Evolutionary conservation across 2,113 vertebrate species (phyloP).

Genomic region (Chlorocebus sabaeus): DNA sequence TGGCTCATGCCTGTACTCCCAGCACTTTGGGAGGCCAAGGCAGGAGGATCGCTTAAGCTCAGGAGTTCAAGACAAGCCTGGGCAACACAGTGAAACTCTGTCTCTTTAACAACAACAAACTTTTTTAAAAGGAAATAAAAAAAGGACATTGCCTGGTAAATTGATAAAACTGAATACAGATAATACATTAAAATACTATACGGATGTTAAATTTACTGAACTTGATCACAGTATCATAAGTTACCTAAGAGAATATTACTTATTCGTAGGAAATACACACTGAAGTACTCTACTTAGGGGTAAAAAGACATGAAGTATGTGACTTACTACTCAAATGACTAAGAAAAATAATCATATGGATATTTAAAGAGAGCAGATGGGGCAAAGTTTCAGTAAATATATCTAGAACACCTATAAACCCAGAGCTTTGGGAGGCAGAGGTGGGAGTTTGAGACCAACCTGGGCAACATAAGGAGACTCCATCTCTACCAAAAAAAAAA

Average conservation of each 20-base stretch:
- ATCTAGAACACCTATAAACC: background rate
- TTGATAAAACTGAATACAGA: background rate
- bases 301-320: background rate
- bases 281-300: background rate
- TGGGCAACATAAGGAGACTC: background rate
- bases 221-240: background rate
- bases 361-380: background rate
- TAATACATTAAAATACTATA: background rate
- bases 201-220: background rate
- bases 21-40: background rate
- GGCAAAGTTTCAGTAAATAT: background rate
- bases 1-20: background rate
- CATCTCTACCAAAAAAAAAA: background rate
- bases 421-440: background rate
- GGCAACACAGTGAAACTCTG: background rate
- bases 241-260: background rate
- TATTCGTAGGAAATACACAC: conserved; percentile 26
- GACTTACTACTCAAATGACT: background rate
- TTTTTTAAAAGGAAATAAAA: background rate
- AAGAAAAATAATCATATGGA: background rate
- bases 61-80: background rate
- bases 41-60: background rate
- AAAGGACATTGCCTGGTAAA: background rate
- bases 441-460: background rate
- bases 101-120: background rate